Base-by-base conservation (phyloP, 2,888 invertebrate species). In the Cephus nigrinus region DNA sequence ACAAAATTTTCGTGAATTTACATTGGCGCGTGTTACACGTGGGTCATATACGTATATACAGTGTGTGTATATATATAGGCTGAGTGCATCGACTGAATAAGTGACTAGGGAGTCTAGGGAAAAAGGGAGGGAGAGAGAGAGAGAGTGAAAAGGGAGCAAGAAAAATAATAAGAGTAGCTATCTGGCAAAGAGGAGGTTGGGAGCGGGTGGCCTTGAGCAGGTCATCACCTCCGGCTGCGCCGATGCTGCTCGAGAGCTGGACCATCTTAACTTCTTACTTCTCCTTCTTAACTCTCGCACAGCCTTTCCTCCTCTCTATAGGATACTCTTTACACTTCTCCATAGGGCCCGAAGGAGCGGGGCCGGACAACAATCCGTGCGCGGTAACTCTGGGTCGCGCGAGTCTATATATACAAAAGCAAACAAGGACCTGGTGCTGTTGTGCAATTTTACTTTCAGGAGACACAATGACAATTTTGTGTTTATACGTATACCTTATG, bases 201-300 rank as follows among this genome's bases (percentile, higher is more conserved):
- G 87, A 90, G 90, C 89, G 89, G 90, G 89, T 90, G 90, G 90
- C 90, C 90, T 90, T 90, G 90, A 90, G 90, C 90, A 90, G 90
- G 90, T 90, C 90, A 90, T 90, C 90, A 90, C 90, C 90, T 90
- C 90, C 89, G 89, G 86, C 86, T 84, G 86, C 81, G 79, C 75
- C 73, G 80, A 79, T 79, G 79, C 80, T 80, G 85, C 84, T 82
- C 82, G 82, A 55, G 55, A 83, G 86, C 86, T 87, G 87, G 88
- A 88, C 88, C 88, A 85, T 88, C 90, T 88, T 88, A 88, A 88
- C 89, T 89, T 89, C 72, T 75, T 78, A 69, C 31, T 33, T 71
- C 71, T 71, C 71, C 33, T 71, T 71, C 75, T 80, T 80, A 82
- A 77, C 76, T 83, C 68, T 75, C 68, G 31, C 55, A 69, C 23